Evolutionary conservation across 2,797 vertebrate genomes (phyloP).

Genomic region (Holocentrus rufus): DNA sequence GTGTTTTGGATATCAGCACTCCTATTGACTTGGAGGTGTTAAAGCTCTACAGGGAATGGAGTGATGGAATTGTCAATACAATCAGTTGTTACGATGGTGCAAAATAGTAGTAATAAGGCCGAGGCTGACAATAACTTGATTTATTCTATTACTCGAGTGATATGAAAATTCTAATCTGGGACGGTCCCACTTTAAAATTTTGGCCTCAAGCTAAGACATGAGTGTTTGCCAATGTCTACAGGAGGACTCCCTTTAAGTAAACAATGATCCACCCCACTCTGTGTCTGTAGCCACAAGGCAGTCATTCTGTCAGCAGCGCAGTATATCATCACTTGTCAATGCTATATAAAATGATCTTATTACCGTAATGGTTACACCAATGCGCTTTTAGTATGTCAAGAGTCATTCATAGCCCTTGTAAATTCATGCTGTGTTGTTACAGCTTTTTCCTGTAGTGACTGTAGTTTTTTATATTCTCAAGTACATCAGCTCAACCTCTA

Average conservation of each 20-base stretch:
- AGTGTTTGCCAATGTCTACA: slow-evolving; percentile 5
- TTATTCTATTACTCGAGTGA: not conserved
- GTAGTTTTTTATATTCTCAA: not conserved
- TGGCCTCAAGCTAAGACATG: not conserved
- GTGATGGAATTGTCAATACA: too few relatives aligned
- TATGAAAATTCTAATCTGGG: not conserved
- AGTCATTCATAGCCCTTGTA: not conserved
- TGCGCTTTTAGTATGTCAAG: slow-evolving; percentile 27
- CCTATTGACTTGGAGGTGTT: too few relatives aligned
- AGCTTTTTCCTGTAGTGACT: too few relatives aligned
- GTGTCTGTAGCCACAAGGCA: slow-evolving; percentile 1
- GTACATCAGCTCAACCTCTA: not conserved
- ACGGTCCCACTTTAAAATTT: not conserved
- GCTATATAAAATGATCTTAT: slow-evolving; percentile 41
- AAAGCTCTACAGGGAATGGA: too few relatives aligned
- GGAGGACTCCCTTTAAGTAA: slow-evolving; percentile 24
- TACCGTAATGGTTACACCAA: slow-evolving; percentile 29
- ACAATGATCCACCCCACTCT: slow-evolving; percentile 18
- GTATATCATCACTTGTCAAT: slow-evolving; percentile 34
- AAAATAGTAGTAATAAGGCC: too few relatives aligned
- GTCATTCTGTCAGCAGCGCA: slow-evolving; percentile 20
- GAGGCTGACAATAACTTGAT: too few relatives aligned
- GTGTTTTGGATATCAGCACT: too few relatives aligned
- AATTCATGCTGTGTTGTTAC: too few relatives aligned
- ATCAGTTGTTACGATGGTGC: too few relatives aligned